Evolutionary conservation across 2,888 invertebrate genomes (phyloP).

Genomic region (Eupelmus urozonus): DNA sequence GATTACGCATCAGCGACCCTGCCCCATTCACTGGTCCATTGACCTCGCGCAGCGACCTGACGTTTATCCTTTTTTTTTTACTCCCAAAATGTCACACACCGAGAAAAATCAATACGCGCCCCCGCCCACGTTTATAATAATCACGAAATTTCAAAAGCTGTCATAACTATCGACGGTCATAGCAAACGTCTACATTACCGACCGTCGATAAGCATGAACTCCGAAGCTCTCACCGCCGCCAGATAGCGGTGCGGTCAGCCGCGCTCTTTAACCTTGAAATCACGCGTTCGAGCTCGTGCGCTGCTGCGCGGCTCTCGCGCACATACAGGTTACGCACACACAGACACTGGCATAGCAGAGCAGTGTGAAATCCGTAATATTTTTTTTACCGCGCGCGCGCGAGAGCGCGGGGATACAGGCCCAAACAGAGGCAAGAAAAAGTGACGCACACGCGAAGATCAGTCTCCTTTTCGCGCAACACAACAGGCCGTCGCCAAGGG

Average conservation of each 20-base stretch:
- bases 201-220: neutral
- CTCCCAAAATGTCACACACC: neutral
- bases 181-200: neutral
- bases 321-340: too few species aligned
- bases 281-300: constrained; percentile 34
- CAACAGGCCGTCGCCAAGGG: too few species aligned
- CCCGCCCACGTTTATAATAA: neutral
- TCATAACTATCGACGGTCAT: too few species aligned
- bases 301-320: neutral
- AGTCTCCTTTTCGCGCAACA: too few species aligned
- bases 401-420: neutral
- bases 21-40: constrained; percentile 39
- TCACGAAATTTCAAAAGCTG: too few species aligned
- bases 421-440: too few species aligned
- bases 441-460: too few species aligned
- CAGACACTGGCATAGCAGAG: neutral
- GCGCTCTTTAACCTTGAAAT: constrained; percentile 47
- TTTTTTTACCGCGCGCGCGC: constrained; percentile 1
- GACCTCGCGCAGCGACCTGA: constrained; percentile 12
- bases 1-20: constrained; percentile 28
- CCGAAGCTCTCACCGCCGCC: neutral
- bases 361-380: neutral
- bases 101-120: constrained; percentile 38
- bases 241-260: too few species aligned
- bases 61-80: too few species aligned